Evolutionary conservation across 2,113 vertebrate species (phyloP).

Genomic region (Eretmochelys imbricata): DNA sequence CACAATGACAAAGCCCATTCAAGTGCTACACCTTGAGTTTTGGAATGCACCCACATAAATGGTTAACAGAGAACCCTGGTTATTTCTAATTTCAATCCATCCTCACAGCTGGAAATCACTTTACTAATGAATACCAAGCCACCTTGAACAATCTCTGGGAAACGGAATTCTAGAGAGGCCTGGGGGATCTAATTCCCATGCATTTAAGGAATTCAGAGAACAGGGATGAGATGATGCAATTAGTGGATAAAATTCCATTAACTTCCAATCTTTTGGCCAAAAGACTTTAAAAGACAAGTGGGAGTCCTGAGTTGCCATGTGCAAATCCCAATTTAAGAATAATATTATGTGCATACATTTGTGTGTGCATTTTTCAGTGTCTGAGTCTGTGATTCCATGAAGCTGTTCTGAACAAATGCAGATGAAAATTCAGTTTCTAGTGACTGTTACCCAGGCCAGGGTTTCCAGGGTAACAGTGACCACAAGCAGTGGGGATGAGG

Average conservation of each 20-base stretch:
- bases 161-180: neutral
- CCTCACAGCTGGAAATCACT: neutral
- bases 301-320: neutral
- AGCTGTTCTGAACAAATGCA: neutral
- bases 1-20: neutral
- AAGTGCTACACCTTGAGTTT: neutral
- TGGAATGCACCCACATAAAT: neutral
- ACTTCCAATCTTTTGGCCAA: neutral
- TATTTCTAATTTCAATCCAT: fast-evolving
- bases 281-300: neutral
- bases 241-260: neutral
- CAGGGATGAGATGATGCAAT: neutral
- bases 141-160: conserved; percentile 31
- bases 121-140: neutral
- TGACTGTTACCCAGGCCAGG: neutral
- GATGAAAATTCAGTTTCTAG: neutral
- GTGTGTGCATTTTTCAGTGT: neutral
- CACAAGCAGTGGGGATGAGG: neutral
- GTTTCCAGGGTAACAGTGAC: neutral
- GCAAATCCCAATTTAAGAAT: neutral
- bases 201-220: neutral
- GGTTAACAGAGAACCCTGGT: neutral
- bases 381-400: neutral
- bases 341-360: neutral
- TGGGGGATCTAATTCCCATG: neutral